phyloP scores from a whole-genome alignment of 2,888 invertebrate species.

The Alloscopus bannaensis region DNA sequence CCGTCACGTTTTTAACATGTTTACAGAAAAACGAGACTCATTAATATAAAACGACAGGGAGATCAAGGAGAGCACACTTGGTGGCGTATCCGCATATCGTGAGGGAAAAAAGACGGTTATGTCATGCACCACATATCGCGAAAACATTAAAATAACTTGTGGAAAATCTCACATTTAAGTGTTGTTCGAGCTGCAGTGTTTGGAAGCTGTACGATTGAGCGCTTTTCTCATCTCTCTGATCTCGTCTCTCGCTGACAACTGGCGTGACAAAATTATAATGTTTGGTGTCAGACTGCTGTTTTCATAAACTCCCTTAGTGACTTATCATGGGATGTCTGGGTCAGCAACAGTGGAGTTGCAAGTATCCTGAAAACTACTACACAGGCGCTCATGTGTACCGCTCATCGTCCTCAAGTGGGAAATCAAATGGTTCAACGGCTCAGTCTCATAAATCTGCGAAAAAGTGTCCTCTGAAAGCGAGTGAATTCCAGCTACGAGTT shows the following conservation, averaged over 20 bases:
- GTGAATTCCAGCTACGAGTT: conserved; percentile 38
- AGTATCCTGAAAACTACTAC: conserved; percentile 31
- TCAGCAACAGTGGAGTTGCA: conserved; percentile 27
- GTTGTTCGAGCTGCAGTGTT: conserved; percentile 4
- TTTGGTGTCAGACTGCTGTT: conserved; percentile 18
- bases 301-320: conserved; percentile 22
- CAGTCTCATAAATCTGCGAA: conserved; percentile 33
- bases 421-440: conserved; percentile 6
- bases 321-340: conserved; percentile 60
- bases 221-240: background rate
- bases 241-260: conserved; percentile 2
- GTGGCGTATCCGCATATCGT: too few species aligned
- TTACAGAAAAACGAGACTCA: background rate
- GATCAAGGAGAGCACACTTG: too few species aligned
- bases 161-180: conserved; percentile 3
- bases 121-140: background rate
- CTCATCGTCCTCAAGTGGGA: conserved; percentile 28
- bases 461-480: conserved; percentile 24
- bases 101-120: conserved; percentile 1
- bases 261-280: conserved; percentile 15
- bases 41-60: conserved; percentile 5
- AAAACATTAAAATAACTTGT: background rate
- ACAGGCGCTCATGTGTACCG: conserved; percentile 43
- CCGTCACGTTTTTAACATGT: conserved; percentile 24
- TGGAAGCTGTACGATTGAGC: background rate